A percentile compares a stretch with the other conserved stretches of the same genome.
Conservation (phyloP, 1,140 invertebrate genomes). For the Thrips palmi region DNA sequence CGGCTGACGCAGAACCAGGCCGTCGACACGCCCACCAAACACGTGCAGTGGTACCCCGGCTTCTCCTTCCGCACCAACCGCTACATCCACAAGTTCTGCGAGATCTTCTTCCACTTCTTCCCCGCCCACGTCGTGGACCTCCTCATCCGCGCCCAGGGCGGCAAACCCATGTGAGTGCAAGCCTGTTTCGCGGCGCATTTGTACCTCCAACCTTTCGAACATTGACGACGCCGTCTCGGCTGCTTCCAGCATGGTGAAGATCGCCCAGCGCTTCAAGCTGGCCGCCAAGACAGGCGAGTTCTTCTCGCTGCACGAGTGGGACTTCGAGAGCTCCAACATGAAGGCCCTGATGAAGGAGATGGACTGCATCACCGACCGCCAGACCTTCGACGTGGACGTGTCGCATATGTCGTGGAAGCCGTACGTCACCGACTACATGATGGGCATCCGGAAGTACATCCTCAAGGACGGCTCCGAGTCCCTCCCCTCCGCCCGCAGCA, state of each 20-base stretch:
- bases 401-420: constrained; percentile 38
- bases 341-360: constrained; percentile 40
- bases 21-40: constrained; percentile 53
- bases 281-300: constrained; percentile 63
- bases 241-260: constrained; percentile 56
- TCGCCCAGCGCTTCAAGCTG: constrained; percentile 59
- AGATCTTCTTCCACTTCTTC: constrained; percentile 50
- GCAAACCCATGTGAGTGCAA: constrained; percentile 54
- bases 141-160: constrained; percentile 42
- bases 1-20: constrained; percentile 46
- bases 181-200: too few species aligned
- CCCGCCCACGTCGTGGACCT: constrained; percentile 65
- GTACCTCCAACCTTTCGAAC: too few species aligned
- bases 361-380: constrained; percentile 32
- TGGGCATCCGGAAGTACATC: constrained; percentile 59
- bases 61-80: constrained; percentile 57
- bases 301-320: constrained; percentile 76
- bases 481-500: constrained; percentile 38
- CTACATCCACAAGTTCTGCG: constrained; percentile 47
- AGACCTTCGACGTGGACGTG: constrained; percentile 38
- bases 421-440: constrained; percentile 52
- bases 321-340: constrained; percentile 59
- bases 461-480: constrained; percentile 53
- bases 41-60: constrained; percentile 73
- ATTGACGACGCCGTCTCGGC: constrained; percentile 14